These are phyloP conservation scores for Labrus mixtus DNA, from an alignment of 2,113 vertebrate genomes.

Conservation along the genomic window DNA sequence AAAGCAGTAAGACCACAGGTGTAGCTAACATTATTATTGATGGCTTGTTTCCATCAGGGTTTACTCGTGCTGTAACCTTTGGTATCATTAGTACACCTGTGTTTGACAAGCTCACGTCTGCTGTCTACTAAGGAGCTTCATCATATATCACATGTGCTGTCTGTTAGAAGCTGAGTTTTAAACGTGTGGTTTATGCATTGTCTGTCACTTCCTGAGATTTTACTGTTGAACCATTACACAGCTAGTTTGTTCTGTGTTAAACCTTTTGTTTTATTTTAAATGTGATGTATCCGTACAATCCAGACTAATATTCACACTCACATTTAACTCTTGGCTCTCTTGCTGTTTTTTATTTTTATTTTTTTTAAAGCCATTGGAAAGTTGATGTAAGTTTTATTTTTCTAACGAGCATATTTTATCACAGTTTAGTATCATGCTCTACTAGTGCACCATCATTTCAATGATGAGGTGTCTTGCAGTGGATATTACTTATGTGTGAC, in stretches of 20 bases:
- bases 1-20: not conserved
- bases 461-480: not conserved
- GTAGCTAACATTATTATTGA: not conserved
- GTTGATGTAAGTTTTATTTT: constrained; percentile 20
- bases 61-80: not conserved
- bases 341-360: not conserved
- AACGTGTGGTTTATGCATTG: not conserved
- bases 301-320: not conserved
- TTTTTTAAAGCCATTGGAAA: constrained; percentile 36
- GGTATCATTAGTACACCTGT: not conserved
- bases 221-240: not conserved
- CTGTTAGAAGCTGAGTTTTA: constrained; percentile 1
- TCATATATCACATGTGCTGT: not conserved
- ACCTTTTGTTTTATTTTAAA: not conserved
- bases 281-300: not conserved
- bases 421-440: constrained; percentile 10
- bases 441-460: not conserved
- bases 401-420: not conserved
- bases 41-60: not conserved
- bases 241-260: constrained; percentile 11
- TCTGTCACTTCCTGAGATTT: constrained; percentile 8
- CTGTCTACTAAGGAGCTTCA: not conserved
- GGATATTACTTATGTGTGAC: constrained; percentile 22
- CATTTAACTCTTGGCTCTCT: not conserved
- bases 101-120: constrained; percentile 8